Conservation (phyloP, 2,113 vertebrate genomes). For the Dicentrarchus labrax region DNA sequence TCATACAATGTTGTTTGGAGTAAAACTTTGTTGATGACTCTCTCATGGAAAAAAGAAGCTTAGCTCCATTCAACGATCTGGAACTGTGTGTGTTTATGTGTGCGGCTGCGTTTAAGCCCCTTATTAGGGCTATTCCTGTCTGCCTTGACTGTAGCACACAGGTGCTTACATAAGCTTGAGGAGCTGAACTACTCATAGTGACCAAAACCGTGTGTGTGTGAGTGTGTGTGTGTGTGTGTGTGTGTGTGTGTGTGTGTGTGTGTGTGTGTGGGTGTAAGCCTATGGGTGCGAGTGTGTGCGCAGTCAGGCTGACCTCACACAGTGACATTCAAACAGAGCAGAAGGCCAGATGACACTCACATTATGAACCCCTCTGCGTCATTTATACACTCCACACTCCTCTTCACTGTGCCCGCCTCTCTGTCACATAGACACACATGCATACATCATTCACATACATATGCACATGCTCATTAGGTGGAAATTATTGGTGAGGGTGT, state of each 20-base stretch:
- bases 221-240: not conserved
- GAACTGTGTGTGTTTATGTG: conserved; percentile 16
- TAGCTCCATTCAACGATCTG: conserved; percentile 44
- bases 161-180: conserved; percentile 66
- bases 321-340: conserved; percentile 65
- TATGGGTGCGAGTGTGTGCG: not conserved
- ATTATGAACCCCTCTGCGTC: conserved; percentile 49
- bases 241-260: not conserved
- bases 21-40: conserved; percentile 33
- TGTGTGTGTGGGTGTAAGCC: not conserved
- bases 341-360: conserved; percentile 51
- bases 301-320: conserved; percentile 38
- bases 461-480: conserved; percentile 17
- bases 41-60: conserved; percentile 36
- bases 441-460: conserved; percentile 12
- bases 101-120: conserved; percentile 57
- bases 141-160: conserved; percentile 50
- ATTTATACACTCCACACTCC: not conserved
- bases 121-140: conserved; percentile 71
- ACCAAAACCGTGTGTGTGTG: conserved; percentile 35
- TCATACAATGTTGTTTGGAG: not conserved
- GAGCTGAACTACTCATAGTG: conserved; percentile 30
- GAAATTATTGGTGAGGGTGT: conserved; percentile 14
- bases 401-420: not conserved
- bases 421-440: not conserved